These are phyloP conservation scores for Melipona beecheii DNA, from an alignment of 2,888 invertebrate genomes.

Conservation along the genomic window DNA sequence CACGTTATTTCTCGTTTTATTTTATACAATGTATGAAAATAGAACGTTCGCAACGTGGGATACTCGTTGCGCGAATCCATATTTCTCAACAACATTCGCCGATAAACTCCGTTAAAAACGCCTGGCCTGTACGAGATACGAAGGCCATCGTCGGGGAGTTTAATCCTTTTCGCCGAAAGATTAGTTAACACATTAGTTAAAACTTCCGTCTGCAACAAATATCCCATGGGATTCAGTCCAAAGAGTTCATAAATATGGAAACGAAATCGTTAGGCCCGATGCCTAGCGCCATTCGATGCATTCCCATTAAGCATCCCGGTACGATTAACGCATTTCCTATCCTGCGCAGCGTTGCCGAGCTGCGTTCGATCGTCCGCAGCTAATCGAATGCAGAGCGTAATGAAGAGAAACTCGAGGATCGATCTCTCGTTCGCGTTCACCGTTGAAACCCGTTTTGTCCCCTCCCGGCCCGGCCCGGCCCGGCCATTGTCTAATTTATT, in stretches of 20 bases:
- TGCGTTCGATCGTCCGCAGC: conserved; percentile 3
- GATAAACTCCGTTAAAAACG: background rate
- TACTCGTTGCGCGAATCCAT: background rate
- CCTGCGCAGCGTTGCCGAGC: conserved; percentile 19
- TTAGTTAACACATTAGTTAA: background rate
- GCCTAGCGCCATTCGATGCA: background rate
- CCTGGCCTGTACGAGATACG: background rate
- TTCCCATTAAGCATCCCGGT: conserved; percentile 31
- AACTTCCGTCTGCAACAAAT: background rate
- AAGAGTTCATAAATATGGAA: conserved; percentile 13
- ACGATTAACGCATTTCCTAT: conserved; percentile 20
- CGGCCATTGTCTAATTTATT: conserved; percentile 67
- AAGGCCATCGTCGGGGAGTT: background rate
- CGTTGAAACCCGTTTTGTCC: conserved; percentile 57
- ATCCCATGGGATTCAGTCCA: background rate
- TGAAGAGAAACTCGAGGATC: conserved; percentile 66
- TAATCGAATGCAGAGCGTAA: conserved; percentile 57
- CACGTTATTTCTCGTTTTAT: background rate
- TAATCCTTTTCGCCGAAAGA: background rate
- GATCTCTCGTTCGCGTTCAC: conserved; percentile 36
- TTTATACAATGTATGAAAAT: background rate
- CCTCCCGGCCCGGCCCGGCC: conserved; percentile 1
- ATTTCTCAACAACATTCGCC: background rate
- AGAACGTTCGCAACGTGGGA: background rate
- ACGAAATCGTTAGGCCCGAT: background rate